These are phyloP conservation scores for Apodemia mormo DNA, from an alignment of 2,888 invertebrate genomes.

Conservation along the genomic window DNA sequence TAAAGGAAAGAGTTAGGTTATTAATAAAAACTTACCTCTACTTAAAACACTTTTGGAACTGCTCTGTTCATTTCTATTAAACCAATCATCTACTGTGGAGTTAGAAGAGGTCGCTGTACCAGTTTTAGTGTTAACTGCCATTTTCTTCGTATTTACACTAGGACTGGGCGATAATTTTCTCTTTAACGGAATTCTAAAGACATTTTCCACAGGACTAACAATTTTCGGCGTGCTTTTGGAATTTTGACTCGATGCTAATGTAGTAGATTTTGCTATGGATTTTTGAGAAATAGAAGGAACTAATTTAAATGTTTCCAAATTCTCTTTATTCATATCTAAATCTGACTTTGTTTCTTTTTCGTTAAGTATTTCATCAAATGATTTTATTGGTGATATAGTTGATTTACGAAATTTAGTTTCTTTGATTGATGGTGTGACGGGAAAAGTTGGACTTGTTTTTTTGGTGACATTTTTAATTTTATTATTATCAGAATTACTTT, in stretches of 20 bases:
- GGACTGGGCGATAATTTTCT: neutral
- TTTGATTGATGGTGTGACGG: neutral
- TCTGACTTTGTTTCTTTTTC: neutral
- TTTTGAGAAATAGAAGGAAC: neutral
- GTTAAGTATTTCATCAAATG: constrained; percentile 42
- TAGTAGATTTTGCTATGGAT: neutral
- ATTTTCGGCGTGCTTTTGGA: neutral
- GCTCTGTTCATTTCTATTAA: constrained; percentile 42
- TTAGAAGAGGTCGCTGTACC: neutral
- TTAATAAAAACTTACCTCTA: constrained; percentile 22
- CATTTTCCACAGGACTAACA: neutral
- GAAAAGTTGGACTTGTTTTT: neutral
- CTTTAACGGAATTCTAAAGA: neutral
- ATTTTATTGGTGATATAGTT: constrained; percentile 55
- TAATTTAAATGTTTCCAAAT: neutral
- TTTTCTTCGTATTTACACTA: neutral
- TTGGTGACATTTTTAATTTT: neutral
- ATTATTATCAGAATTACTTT: constrained; percentile 1
- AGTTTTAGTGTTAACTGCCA: neutral
- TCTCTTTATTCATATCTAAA: constrained; percentile 1
- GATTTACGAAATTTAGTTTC: constrained; percentile 36
- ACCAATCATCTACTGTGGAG: constrained; percentile 52
- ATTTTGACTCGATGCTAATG: neutral
- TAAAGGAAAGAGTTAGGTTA: too few relatives aligned
- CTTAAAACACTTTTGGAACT: neutral